These are phyloP conservation scores for Dichetophora obliterata DNA, from an alignment of 2,888 invertebrate genomes.

Conservation along the genomic window DNA sequence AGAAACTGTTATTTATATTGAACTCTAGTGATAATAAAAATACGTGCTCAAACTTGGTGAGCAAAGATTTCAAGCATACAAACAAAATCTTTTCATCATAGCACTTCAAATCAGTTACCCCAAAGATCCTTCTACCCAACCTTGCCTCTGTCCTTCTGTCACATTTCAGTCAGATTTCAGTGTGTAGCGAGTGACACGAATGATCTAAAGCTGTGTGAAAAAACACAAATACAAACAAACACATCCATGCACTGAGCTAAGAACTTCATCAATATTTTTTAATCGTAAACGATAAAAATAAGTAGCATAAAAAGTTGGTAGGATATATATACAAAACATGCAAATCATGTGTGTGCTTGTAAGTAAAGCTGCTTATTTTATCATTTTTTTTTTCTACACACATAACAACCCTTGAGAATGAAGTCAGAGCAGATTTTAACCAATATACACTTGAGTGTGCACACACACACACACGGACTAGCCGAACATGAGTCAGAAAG, in stretches of 20 bases:
- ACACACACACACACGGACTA: background rate
- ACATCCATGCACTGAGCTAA: background rate
- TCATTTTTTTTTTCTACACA: background rate
- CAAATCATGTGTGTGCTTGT: background rate
- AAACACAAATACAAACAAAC: background rate
- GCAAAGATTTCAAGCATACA: background rate
- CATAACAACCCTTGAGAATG: background rate
- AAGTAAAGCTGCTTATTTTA: constrained; percentile 13
- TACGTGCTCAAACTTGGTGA: background rate
- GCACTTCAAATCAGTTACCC: background rate
- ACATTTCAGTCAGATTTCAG: background rate
- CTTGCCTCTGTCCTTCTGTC: background rate
- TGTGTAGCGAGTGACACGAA: background rate
- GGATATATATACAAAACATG: background rate
- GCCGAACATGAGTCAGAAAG: background rate
- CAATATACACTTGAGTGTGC: background rate
- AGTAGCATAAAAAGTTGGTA: background rate
- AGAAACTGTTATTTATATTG: background rate
- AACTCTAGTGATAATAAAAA: constrained; percentile 11
- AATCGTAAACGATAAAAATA: constrained; percentile 10
- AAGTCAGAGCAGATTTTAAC: constrained; percentile 6
- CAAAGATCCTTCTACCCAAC: no score
- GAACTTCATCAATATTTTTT: background rate
- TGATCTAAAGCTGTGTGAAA: background rate
- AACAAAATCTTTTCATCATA: background rate